These are phyloP conservation scores for Colletes latitarsis DNA, from an alignment of 1,140 invertebrate species.

Conservation along the genomic window DNA sequence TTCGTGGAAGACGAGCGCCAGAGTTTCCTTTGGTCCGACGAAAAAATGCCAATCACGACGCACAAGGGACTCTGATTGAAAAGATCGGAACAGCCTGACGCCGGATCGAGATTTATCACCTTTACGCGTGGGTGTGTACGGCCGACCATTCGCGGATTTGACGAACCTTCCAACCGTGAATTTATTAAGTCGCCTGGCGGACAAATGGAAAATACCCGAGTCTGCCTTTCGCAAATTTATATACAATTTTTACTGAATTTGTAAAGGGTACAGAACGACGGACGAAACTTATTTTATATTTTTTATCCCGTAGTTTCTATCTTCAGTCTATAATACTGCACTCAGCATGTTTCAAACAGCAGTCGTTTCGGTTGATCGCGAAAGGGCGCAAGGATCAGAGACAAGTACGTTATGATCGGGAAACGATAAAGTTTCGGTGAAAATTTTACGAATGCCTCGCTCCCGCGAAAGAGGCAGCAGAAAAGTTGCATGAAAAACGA, in stretches of 20 bases:
- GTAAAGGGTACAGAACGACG: too few species aligned
- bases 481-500: conserved; percentile 45
- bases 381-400: not conserved
- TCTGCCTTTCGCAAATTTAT: too few species aligned
- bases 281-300: too few species aligned
- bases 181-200: too few species aligned
- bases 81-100: not conserved
- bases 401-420: conserved; percentile 15
- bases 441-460: conserved; percentile 35
- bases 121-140: too few species aligned
- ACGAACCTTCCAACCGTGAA: too few species aligned
- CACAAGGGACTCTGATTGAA: conserved; percentile 28
- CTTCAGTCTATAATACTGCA: too few species aligned
- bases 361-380: not conserved
- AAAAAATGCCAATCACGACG: not conserved
- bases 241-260: too few species aligned
- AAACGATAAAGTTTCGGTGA: conserved; percentile 39
- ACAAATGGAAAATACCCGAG: too few species aligned
- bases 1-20: too few species aligned
- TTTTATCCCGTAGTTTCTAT: too few species aligned
- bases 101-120: not conserved
- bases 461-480: conserved; percentile 8
- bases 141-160: too few species aligned
- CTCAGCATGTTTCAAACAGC: not conserved
- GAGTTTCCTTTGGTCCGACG: not conserved